Percentiles rank a stretch among this genome's conserved stretches.
These are phyloP conservation scores for Rhorus exstirpatorius DNA, from an alignment of 2,888 invertebrate genomes.

Conservation along the genomic window DNA sequence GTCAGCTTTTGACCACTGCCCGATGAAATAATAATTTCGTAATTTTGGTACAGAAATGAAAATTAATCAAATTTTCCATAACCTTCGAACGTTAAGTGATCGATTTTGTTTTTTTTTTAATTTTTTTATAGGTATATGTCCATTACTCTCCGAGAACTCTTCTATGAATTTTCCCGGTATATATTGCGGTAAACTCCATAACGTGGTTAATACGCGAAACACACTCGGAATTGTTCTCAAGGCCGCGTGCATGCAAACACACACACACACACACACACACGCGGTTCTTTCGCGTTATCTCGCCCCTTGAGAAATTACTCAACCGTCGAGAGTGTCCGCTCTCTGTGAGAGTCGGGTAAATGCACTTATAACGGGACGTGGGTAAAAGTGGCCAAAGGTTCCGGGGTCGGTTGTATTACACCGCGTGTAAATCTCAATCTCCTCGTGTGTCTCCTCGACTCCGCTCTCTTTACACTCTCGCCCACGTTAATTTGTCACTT, in stretches of 20 bases:
- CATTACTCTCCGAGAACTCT: conserved; percentile 18
- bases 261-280: background rate
- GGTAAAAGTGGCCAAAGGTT: conserved; percentile 70
- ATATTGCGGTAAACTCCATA: conserved; percentile 9
- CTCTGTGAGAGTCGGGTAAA: conserved; percentile 37
- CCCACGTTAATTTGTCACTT: conserved; percentile 1
- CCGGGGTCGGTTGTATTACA: conserved; percentile 61
- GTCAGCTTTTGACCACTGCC: background rate
- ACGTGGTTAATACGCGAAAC: conserved; percentile 11
- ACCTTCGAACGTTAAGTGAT: background rate
- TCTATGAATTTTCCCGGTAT: conserved; percentile 35
- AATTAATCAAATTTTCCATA: background rate
- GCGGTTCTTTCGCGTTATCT: conserved; percentile 50
- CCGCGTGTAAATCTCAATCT: conserved; percentile 37
- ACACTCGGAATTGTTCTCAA: conserved; percentile 71
- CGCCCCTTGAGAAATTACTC: conserved; percentile 66
- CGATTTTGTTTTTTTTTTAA: background rate
- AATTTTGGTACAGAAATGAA: background rate
- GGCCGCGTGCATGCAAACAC: conserved; percentile 63
- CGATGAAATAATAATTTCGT: conserved; percentile 5
- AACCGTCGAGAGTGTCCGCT: conserved; percentile 41
- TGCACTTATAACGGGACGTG: conserved; percentile 67
- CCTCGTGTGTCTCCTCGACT: conserved; percentile 8
- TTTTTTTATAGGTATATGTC: background rate
- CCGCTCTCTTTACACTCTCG: conserved; percentile 3